These are phyloP conservation scores for Allophyes oxyacanthae DNA, from an alignment of 2,888 invertebrate genomes.

Conservation along the genomic window DNA sequence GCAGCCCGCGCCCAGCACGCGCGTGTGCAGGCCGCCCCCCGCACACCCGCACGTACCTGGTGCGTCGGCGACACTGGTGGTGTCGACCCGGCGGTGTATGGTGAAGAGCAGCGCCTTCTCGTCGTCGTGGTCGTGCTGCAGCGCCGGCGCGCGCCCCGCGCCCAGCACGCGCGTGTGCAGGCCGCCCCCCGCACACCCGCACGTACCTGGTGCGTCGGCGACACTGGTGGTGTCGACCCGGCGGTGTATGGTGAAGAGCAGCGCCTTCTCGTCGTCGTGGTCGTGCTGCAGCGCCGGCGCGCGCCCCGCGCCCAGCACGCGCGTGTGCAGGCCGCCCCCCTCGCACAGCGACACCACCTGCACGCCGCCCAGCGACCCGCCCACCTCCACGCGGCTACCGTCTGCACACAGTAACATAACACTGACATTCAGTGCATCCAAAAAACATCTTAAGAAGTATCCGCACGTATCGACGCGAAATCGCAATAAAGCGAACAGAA, in stretches of 20 bases:
- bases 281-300: conserved; percentile 88
- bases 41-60: conserved; percentile 59
- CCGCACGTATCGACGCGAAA: no score
- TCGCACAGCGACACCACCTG: conserved; percentile 96
- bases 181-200: no score
- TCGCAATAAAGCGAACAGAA: no score
- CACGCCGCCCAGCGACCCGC: conserved; percentile 97
- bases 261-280: conserved; percentile 66
- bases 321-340: conserved; percentile 94
- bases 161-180: no score
- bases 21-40: no score
- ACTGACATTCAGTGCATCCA: no score
- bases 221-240: conserved; percentile 56
- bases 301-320: conserved; percentile 95
- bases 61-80: conserved; percentile 56
- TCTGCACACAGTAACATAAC: conserved; percentile 78
- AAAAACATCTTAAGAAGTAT: no score
- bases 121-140: conserved; percentile 63
- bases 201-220: conserved; percentile 65
- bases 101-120: conserved; percentile 75
- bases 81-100: conserved; percentile 64
- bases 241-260: conserved; percentile 73
- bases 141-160: conserved; percentile 91
- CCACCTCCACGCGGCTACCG: conserved; percentile 89
- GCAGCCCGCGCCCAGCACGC: no score